phyloP scores from a whole-genome alignment of 2,888 invertebrate species.

The Cecidostiba fungosa region DNA sequence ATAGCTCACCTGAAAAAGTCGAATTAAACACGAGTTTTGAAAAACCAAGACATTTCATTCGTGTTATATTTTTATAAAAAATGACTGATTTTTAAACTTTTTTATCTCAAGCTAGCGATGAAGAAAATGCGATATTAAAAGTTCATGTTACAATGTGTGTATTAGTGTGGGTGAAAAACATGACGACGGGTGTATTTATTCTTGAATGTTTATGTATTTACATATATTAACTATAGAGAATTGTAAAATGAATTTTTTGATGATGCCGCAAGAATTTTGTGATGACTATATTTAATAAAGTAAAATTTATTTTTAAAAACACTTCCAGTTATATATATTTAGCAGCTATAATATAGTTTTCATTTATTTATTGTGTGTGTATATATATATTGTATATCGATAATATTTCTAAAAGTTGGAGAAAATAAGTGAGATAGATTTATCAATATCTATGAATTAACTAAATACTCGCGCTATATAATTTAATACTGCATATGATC shows the following conservation, averaged over 20 bases:
- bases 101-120: too few species aligned
- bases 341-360: too few species aligned
- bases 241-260: background rate
- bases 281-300: background rate
- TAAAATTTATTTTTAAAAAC: conserved; percentile 11
- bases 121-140: too few species aligned
- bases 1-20: background rate
- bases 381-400: too few species aligned
- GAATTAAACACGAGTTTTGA: background rate
- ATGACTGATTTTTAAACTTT: too few species aligned
- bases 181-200: background rate
- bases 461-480: background rate
- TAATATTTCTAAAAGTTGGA: too few species aligned
- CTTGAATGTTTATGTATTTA: background rate
- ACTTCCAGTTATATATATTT: background rate
- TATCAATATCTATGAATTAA: too few species aligned
- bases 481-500: conserved; percentile 70
- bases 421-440: too few species aligned
- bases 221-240: background rate
- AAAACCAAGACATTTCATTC: background rate
- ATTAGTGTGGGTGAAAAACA: too few species aligned
- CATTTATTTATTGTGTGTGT: too few species aligned
- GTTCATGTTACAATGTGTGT: too few species aligned
- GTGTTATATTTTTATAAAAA: background rate
- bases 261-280: background rate